Conservation (phyloP, 1,140 invertebrate species). For the Batillaria attramentaria region DNA sequence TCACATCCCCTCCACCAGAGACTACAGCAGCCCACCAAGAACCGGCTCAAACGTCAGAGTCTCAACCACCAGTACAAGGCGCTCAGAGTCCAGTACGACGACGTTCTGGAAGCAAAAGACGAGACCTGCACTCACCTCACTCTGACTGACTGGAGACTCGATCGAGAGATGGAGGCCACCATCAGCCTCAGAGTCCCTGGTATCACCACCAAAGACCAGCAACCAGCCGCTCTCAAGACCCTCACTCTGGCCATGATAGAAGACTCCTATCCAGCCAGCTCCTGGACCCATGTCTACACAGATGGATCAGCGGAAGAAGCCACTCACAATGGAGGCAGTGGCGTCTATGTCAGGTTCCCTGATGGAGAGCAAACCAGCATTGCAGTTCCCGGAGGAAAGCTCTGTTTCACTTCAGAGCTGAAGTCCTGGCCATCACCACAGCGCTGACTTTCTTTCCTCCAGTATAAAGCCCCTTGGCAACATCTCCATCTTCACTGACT, state of each 20-base stretch:
- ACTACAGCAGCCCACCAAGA: constrained; percentile 26
- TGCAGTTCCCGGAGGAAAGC: background rate
- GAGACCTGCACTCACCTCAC: background rate
- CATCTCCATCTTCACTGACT: constrained; percentile 17
- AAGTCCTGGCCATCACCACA: constrained; percentile 11
- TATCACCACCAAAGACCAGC: constrained; percentile 12
- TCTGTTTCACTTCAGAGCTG: constrained; percentile 7
- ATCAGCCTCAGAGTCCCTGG: constrained; percentile 18
- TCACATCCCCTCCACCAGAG: constrained; percentile 27
- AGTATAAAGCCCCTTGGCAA: background rate
- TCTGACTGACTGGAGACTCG: constrained; percentile 1
- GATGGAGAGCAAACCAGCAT: background rate
- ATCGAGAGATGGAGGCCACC: constrained; percentile 1
- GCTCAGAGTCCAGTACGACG: constrained; percentile 16
- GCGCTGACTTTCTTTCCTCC: constrained; percentile 7
- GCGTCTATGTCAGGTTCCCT: background rate
- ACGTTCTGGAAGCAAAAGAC: background rate
- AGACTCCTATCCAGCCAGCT: constrained; percentile 4
- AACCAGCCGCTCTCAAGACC: constrained; percentile 1
- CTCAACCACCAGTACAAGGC: constrained; percentile 24
- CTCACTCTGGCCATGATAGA: constrained; percentile 24
- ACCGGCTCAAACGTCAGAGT: constrained; percentile 31
- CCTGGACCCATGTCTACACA: constrained; percentile 20
- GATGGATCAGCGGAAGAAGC: constrained; percentile 16
- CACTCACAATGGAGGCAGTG: constrained; percentile 7